Evolutionary conservation across 2,113 vertebrate species (phyloP).

Genomic region (Tretioscincus oriximinensis): DNA sequence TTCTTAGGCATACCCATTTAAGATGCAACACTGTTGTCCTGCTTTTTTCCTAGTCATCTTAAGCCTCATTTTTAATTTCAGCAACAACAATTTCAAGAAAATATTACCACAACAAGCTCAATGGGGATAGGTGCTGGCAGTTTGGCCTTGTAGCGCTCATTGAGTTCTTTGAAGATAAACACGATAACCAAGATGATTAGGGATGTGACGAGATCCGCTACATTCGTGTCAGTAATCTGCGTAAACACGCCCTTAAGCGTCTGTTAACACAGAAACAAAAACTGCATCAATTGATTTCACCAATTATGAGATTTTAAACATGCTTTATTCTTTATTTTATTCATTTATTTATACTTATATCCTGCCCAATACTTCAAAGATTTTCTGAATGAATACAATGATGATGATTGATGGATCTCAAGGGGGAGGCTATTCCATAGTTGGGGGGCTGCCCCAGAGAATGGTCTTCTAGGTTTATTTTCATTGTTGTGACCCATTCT

Average conservation of each 20-base stretch:
- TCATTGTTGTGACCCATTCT: no score
- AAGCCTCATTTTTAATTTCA: no score
- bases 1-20: not conserved
- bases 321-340: no score
- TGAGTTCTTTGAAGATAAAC: slow-evolving; percentile 88
- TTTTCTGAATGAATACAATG: no score
- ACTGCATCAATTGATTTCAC: not conserved
- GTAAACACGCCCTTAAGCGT: slow-evolving; percentile 80
- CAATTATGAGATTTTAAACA: not conserved
- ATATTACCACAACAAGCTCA: slow-evolving; percentile 89
- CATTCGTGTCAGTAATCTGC: slow-evolving; percentile 83
- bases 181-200: slow-evolving; percentile 83
- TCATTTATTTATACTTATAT: no score
- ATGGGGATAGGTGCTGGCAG: slow-evolving; percentile 91
- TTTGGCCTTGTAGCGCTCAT: slow-evolving; percentile 87
- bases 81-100: not conserved
- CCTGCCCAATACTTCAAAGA: no score
- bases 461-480: no score
- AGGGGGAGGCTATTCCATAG: no score
- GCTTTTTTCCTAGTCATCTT: no score
- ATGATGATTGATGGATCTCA: no score
- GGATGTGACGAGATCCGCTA: slow-evolving; percentile 88
- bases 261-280: slow-evolving; percentile 66
- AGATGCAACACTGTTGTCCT: no score
- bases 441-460: no score